Conservation (phyloP, 2,888 invertebrate genomes). For the Ochlodes sylvanus region DNA sequence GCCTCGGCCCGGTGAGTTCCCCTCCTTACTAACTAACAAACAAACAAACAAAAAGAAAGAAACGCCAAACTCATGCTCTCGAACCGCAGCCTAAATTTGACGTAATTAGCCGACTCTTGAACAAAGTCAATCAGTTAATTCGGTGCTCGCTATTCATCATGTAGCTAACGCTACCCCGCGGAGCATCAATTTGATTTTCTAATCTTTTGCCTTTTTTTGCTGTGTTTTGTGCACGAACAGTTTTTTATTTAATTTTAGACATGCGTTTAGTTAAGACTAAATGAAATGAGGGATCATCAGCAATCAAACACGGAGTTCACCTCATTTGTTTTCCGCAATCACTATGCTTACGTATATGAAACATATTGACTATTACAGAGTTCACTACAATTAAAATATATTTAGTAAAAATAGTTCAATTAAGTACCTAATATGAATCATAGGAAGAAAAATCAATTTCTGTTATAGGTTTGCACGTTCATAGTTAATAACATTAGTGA, state of each 20-base stretch:
- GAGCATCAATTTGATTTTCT: conserved; percentile 5
- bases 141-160: neutral
- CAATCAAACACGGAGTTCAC: too few species aligned
- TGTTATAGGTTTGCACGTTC: too few species aligned
- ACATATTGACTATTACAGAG: too few species aligned
- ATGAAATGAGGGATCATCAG: too few species aligned
- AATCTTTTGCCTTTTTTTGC: conserved; percentile 5
- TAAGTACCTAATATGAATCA: too few species aligned
- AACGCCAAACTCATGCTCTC: conserved; percentile 35
- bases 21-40: conserved; percentile 48
- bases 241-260: neutral
- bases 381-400: too few species aligned
- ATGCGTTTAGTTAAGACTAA: too few species aligned
- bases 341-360: too few species aligned
- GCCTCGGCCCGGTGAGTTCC: conserved; percentile 73
- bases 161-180: neutral
- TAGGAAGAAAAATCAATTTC: too few species aligned
- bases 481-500: too few species aligned
- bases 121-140: conserved; percentile 57
- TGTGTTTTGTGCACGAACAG: neutral
- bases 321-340: too few species aligned
- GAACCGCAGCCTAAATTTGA: conserved; percentile 38
- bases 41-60: conserved; percentile 10
- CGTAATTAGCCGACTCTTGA: conserved; percentile 66
- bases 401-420: too few species aligned